These are phyloP conservation scores for Gallinago paraguaiae DNA, from an alignment of 2,113 vertebrate genomes.

Conservation along the genomic window DNA sequence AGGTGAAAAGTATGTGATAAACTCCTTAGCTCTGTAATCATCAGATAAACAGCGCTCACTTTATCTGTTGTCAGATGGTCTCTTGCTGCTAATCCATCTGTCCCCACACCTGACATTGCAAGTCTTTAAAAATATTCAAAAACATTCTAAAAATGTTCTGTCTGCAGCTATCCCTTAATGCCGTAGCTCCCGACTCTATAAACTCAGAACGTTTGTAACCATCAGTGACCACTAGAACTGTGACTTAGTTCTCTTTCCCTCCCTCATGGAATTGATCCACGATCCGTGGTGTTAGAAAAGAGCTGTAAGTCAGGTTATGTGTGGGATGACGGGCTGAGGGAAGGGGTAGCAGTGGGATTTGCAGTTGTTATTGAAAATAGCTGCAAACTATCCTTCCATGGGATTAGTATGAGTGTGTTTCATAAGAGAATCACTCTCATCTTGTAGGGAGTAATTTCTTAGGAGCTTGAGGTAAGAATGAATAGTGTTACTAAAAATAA, in stretches of 20 bases:
- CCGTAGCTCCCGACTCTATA: neutral
- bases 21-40: neutral
- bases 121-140: neutral
- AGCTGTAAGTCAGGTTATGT: neutral
- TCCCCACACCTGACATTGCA: neutral
- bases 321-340: neutral
- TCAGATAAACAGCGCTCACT: neutral
- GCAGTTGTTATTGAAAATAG: neutral
- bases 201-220: neutral
- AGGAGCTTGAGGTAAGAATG: neutral
- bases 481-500: neutral
- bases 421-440: neutral
- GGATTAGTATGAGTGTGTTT: neutral
- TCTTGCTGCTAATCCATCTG: conserved; percentile 34
- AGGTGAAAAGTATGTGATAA: neutral
- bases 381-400: neutral
- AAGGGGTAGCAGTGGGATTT: neutral
- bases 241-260: neutral
- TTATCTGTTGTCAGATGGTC: neutral
- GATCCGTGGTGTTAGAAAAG: neutral
- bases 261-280: neutral
- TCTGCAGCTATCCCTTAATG: neutral
- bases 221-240: neutral
- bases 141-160: neutral
- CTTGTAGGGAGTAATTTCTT: neutral